Conservation (phyloP, 1,140 invertebrate genomes). For the Xylocopa sonorina region DNA sequence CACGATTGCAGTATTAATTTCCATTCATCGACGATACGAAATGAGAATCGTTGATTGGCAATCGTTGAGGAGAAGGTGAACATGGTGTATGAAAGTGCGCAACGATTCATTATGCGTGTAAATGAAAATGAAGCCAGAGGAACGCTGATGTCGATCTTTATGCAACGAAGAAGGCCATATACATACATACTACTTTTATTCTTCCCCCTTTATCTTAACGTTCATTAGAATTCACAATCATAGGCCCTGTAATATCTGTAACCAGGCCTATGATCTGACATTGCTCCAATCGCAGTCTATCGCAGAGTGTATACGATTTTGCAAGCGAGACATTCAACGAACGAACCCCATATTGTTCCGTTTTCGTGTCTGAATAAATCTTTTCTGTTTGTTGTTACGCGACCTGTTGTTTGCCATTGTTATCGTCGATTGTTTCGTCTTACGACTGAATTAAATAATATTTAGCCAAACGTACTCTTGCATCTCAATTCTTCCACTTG, state of each 20-base stretch:
- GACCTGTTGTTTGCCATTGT: not conserved
- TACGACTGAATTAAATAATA: too few relatives aligned
- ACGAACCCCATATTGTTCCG: not conserved
- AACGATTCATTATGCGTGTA: not conserved
- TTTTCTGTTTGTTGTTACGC: not conserved
- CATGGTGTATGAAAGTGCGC: not conserved
- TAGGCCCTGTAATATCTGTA: not conserved
- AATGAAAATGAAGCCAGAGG: not conserved
- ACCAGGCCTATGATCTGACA: not conserved
- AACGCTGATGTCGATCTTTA: not conserved
- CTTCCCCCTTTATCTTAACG: too few relatives aligned
- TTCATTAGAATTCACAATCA: too few relatives aligned
- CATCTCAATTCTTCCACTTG: not conserved
- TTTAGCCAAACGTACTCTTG: too few relatives aligned
- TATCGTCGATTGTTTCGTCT: too few relatives aligned
- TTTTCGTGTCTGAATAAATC: not conserved
- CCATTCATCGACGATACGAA: not conserved
- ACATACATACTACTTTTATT: not conserved
- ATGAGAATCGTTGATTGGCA: not conserved
- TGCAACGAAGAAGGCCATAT: constrained; percentile 29
- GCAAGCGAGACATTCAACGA: not conserved
- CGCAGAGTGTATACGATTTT: not conserved
- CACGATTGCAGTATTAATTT: not conserved
- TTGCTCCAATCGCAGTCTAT: not conserved
- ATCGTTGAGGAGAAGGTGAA: not conserved